phyloP scores from a whole-genome alignment of 2,888 invertebrate genomes.

The Protophormia terraenovae region DNA sequence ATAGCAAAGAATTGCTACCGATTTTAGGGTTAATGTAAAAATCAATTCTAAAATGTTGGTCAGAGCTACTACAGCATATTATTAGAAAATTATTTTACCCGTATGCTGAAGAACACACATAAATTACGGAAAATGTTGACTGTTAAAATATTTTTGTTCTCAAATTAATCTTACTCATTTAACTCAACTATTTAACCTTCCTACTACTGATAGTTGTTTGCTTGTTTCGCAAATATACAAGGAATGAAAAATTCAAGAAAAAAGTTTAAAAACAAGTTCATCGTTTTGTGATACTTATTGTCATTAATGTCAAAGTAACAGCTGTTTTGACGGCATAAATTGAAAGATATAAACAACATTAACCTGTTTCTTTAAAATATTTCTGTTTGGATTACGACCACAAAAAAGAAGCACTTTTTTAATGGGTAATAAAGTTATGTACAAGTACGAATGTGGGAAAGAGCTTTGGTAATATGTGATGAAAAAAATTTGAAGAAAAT shows the following conservation, averaged over 20 bases:
- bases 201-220: neutral
- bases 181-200: neutral
- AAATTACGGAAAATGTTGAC: neutral
- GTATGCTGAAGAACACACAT: too few relatives aligned
- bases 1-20: too few relatives aligned
- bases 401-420: neutral
- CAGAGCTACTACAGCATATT: neutral
- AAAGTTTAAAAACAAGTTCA: neutral
- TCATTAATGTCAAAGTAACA: conserved; percentile 58
- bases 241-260: neutral
- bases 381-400: neutral
- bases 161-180: conserved; percentile 28
- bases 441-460: neutral
- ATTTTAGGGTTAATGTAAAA: too few relatives aligned
- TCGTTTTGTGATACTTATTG: conserved; percentile 35
- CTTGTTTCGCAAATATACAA: neutral
- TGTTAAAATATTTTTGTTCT: neutral
- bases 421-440: neutral
- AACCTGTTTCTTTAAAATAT: conserved; percentile 31
- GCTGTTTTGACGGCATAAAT: conserved; percentile 39
- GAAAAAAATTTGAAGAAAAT: neutral
- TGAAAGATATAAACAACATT: conserved; percentile 23
- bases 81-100: neutral
- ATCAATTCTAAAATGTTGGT: too few relatives aligned
- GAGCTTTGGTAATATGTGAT: neutral